phyloP scores from a whole-genome alignment of 2,888 invertebrate species.

The Callyntrura sp. region DNA sequence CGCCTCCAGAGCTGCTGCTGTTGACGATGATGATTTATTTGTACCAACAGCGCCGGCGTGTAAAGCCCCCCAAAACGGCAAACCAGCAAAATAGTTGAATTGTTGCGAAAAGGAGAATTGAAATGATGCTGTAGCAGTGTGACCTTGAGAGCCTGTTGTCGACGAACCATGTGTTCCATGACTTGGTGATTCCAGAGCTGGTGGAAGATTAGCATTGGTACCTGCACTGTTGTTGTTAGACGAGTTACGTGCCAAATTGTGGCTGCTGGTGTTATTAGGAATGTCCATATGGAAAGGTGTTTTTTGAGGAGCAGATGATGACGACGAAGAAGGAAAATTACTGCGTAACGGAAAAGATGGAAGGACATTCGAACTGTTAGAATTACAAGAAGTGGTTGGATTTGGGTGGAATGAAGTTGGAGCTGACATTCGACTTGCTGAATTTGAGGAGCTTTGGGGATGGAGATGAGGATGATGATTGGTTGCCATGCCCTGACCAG shows the following conservation, averaged over 20 bases:
- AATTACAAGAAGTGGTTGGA: background rate
- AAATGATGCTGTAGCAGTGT: constrained; percentile 60
- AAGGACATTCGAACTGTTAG: background rate
- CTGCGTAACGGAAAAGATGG: background rate
- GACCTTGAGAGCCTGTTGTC: constrained; percentile 27
- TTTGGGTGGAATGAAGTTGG: constrained; percentile 8
- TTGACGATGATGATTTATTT: constrained; percentile 17
- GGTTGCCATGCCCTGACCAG: background rate
- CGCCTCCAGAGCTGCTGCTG: constrained; percentile 8
- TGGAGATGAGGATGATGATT: constrained; percentile 2
- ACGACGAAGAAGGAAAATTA: background rate
- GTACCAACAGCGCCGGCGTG: constrained; percentile 30
- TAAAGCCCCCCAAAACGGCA: constrained; percentile 80
- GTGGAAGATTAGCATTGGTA: background rate
- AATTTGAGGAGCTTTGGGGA: background rate
- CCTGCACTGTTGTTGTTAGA: constrained; percentile 3
- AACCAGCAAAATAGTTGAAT: constrained; percentile 80
- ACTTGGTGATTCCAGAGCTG: background rate
- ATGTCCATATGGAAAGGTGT: background rate
- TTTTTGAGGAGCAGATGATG: constrained; percentile 34
- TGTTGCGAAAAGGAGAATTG: constrained; percentile 82
- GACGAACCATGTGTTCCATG: background rate
- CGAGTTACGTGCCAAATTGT: constrained; percentile 1
- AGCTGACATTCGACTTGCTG: background rate
- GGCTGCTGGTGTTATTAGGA: background rate